Evolutionary conservation across 2,797 vertebrate genomes (phyloP).

Genomic region (Borostomias antarcticus): DNA sequence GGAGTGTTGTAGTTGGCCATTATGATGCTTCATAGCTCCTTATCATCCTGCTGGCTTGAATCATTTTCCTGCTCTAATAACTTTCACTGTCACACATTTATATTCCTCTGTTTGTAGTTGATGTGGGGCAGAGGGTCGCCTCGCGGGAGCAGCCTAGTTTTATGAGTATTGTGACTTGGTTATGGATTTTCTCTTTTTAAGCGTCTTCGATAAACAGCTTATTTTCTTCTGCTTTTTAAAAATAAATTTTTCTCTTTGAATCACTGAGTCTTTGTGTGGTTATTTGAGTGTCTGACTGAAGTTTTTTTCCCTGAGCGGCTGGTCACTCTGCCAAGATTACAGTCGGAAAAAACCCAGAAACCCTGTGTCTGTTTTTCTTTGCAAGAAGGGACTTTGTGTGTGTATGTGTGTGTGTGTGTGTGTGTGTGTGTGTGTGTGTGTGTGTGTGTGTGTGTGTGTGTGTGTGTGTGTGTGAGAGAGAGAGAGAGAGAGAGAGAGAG

Average conservation of each 20-base stretch:
- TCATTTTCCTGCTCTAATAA: constrained; percentile 38
- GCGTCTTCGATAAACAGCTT: constrained; percentile 62
- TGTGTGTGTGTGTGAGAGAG: constrained; percentile 1
- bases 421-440: constrained; percentile 21
- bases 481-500: constrained; percentile 6
- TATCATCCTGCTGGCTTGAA: constrained; percentile 37
- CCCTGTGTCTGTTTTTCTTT: background rate
- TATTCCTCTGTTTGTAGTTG: constrained; percentile 32
- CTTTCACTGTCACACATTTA: constrained; percentile 44
- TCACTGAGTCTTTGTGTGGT: constrained; percentile 48
- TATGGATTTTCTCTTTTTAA: constrained; percentile 57
- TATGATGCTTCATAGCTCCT: constrained; percentile 51
- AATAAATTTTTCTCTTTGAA: constrained; percentile 48
- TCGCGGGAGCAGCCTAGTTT: constrained; percentile 26
- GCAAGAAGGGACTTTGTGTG: background rate
- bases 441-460: constrained; percentile 9
- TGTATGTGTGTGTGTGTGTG: constrained; percentile 9
- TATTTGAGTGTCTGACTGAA: constrained; percentile 36
- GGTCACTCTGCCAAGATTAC: background rate
- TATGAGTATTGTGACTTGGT: constrained; percentile 43
- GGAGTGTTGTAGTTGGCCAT: constrained; percentile 50
- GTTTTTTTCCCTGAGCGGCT: background rate
- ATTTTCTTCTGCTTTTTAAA: constrained; percentile 69
- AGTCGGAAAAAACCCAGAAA: constrained; percentile 18
- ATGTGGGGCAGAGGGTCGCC: constrained; percentile 16